Evolutionary conservation across 2,797 vertebrate species (phyloP).

Genomic region (Steatocranus sp.): DNA sequence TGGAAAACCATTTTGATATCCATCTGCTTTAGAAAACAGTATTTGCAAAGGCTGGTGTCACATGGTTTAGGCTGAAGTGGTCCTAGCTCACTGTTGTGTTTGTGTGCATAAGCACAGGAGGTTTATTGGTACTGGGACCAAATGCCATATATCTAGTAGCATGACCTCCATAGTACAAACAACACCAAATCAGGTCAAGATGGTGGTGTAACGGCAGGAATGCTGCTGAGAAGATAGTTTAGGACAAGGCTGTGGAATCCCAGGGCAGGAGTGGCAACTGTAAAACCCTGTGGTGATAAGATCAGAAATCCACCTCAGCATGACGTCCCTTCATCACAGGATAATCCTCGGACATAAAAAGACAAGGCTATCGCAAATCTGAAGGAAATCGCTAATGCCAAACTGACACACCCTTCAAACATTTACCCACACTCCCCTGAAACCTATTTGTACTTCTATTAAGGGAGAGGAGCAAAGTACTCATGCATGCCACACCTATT

Average conservation of each 20-base stretch:
- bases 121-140: background rate
- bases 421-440: slow-evolving; percentile 15
- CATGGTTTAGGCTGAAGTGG: background rate
- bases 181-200: background rate
- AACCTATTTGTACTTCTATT: slow-evolving; percentile 42
- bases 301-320: slow-evolving; percentile 55
- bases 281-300: slow-evolving; percentile 43
- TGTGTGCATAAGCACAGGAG: background rate
- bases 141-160: background rate
- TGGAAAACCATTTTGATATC: background rate
- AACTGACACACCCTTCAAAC: slow-evolving; percentile 51
- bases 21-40: background rate
- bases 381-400: slow-evolving; percentile 54
- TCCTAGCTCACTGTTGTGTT: background rate
- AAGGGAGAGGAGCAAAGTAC: slow-evolving; percentile 16
- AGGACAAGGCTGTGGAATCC: slow-evolving; percentile 30
- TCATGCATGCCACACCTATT: slow-evolving; percentile 15
- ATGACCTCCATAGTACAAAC: background rate
- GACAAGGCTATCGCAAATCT: slow-evolving; percentile 49
- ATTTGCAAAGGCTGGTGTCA: background rate
- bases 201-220: background rate
- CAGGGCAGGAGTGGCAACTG: slow-evolving; percentile 44
- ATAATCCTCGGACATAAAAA: slow-evolving; percentile 70
- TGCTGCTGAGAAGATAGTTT: background rate
- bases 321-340: slow-evolving; percentile 56